A percentile compares a stretch with the other conserved stretches of the same genome.
These are phyloP conservation scores for Neoitamus cyanurus DNA, from an alignment of 2,888 invertebrate genomes.

Conservation along the genomic window DNA sequence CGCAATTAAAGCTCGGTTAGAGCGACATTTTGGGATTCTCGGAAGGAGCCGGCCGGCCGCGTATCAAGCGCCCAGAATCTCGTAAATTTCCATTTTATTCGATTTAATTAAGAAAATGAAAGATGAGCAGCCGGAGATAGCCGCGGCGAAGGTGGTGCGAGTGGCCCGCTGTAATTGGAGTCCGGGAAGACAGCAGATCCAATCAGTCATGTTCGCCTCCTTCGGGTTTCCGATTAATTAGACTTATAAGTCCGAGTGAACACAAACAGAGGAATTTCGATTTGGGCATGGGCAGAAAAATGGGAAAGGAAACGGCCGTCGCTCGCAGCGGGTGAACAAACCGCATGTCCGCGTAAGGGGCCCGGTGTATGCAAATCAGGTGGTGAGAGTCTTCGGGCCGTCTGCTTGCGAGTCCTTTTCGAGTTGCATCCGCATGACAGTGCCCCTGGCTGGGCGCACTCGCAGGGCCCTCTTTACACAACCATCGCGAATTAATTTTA, in stretches of 20 bases:
- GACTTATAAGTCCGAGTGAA: neutral
- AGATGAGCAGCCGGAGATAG: constrained; percentile 14
- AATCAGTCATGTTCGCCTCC: constrained; percentile 34
- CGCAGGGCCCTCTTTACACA: neutral
- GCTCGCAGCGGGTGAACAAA: neutral
- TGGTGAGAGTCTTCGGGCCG: neutral
- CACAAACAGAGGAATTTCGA: neutral
- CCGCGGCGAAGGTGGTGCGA: constrained; percentile 1
- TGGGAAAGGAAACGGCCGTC: neutral
- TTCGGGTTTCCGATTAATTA: constrained; percentile 29
- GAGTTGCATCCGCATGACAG: neutral
- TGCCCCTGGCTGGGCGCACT: neutral
- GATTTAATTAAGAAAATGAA: constrained; percentile 28
- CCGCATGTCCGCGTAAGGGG: neutral
- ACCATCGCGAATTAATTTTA: constrained; percentile 3
- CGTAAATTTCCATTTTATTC: constrained; percentile 39
- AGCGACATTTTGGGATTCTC: constrained; percentile 3
- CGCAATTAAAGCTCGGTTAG: constrained; percentile 10
- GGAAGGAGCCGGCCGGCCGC: neutral
- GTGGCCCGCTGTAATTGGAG: neutral
- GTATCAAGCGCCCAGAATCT: constrained; percentile 25
- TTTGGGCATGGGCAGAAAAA: neutral
- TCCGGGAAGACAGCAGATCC: constrained; percentile 30
- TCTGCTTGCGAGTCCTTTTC: neutral
- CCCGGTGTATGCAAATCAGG: constrained; percentile 10